Evolutionary conservation across 1,140 invertebrate genomes (phyloP).

Genomic region (Drosophila teissieri): DNA sequence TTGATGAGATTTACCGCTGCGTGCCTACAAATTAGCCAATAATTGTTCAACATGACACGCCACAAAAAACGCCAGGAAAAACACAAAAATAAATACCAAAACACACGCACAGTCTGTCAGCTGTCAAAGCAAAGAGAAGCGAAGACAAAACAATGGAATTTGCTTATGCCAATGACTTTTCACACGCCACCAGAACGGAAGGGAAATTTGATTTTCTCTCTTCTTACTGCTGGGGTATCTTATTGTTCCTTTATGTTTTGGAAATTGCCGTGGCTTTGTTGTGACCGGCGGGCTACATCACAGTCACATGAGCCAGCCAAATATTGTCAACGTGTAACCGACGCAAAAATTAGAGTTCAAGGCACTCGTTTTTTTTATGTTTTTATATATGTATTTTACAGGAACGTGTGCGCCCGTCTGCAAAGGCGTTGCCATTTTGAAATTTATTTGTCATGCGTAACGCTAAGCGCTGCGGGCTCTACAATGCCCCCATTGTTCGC

Average conservation of each 20-base stretch:
- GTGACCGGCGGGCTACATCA: slow-evolving; percentile 35
- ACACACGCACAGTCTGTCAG: slow-evolving; percentile 41
- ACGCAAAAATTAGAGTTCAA: slow-evolving; percentile 52
- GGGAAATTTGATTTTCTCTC: slow-evolving; percentile 50
- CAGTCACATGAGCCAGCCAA: slow-evolving; percentile 22
- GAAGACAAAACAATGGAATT: slow-evolving; percentile 35
- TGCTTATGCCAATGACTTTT: slow-evolving; percentile 56
- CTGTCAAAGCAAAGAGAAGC: slow-evolving; percentile 39
- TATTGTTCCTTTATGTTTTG: slow-evolving; percentile 15
- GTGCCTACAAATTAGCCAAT: slow-evolving; percentile 79
- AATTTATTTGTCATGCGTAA: slow-evolving; percentile 68
- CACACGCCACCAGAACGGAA: slow-evolving; percentile 50
- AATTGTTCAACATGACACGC: slow-evolving; percentile 70
- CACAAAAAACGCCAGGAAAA: slow-evolving; percentile 21
- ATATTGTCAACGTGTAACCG: slow-evolving; percentile 24
- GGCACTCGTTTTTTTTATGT: slow-evolving; percentile 39
- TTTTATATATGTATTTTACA: neutral
- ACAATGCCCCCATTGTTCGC: slow-evolving; percentile 20
- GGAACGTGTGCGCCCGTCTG: slow-evolving; percentile 19
- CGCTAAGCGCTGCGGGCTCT: slow-evolving; percentile 40
- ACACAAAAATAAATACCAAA: slow-evolving; percentile 6
- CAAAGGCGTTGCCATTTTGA: slow-evolving; percentile 56
- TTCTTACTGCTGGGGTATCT: neutral
- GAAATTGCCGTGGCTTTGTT: slow-evolving; percentile 31
- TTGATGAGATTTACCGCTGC: slow-evolving; percentile 70